Base-by-base conservation (phyloP, 2,888 invertebrate genomes). In the Thera obeliscata region DNA sequence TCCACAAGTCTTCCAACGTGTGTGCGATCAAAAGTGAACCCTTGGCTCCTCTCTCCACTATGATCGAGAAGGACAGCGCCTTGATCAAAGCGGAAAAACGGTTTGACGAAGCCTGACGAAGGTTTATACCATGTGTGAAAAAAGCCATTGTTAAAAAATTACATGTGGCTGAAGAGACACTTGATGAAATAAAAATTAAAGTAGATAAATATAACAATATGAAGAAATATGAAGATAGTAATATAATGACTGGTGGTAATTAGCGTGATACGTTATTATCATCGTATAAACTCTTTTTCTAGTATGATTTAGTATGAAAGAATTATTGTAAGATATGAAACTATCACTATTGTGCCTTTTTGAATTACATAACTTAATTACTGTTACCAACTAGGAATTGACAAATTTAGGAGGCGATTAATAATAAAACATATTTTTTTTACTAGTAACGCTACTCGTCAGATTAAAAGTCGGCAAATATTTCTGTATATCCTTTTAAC, bases 41-140 rank as follows among this genome's bases (percentile, higher is more conserved):
- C 8, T 12, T 58, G 4, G 52, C 41, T 2, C 58, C 68, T 11
- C 50, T 66, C 46, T 38, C 66, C n/a, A 63, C 57, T 9, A 54
- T 66, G 8, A 48, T 64, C 3, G 65, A 67, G 43, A 61, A 62
- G 49, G 41, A 69, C 41, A 62, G 63, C n/a, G 61, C 63, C 4
- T n/a, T 12, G 1, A 61, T 62, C 33, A 55, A 55, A 35, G 52
- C 56, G 3, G 61, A 61, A 3, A 64, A 54, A 3, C 9, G 38
- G 3, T 61, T 56, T 6, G 72, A 75, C 6, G 62, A 69, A 49
- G 72, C 70, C 64, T 75, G 74, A 75, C 74, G 72, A 70, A 73
- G 64, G 72, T 54, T 66, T 69, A 46, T 56, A 22, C 48, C 11
- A 22, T 60, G 56, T 57, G 36, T 48, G 22, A 56, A 61, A 22